These are phyloP conservation scores for Pipistrellus nathusii DNA, from an alignment of 2,797 vertebrate genomes.

Conservation along the genomic window DNA sequence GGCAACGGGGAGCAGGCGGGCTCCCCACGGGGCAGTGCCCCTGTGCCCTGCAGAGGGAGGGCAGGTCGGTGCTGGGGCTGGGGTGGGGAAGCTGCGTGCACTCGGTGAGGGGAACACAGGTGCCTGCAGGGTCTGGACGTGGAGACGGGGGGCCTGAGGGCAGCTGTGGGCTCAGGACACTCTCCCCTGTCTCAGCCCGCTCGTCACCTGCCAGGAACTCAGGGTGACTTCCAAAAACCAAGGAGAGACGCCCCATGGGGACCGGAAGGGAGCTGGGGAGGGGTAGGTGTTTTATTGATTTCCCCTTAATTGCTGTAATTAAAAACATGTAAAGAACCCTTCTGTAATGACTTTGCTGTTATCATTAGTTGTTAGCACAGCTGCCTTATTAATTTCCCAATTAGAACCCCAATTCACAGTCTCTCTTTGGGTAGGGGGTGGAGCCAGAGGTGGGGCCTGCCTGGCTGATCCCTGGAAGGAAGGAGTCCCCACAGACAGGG, in stretches of 20 bases:
- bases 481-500: neutral
- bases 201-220: neutral
- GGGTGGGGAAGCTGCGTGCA: fast-evolving
- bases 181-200: neutral
- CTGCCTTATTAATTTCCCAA: slow-evolving; percentile 90
- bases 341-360: slow-evolving; percentile 89
- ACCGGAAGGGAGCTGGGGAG: slow-evolving; percentile 2
- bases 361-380: slow-evolving; percentile 88
- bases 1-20: fast-evolving
- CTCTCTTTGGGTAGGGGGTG: slow-evolving; percentile 51
- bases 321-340: slow-evolving; percentile 90
- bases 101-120: neutral
- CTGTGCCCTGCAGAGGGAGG: neutral
- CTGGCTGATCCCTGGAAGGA: neutral
- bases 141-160: fast-evolving
- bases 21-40: fast-evolving
- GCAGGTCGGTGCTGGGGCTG: neutral
- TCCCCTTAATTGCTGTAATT: slow-evolving; percentile 90
- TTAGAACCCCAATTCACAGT: slow-evolving; percentile 85
- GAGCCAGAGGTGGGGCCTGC: neutral
- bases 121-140: fast-evolving
- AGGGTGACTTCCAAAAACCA: slow-evolving; percentile 1
- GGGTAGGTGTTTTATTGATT: slow-evolving; percentile 85
- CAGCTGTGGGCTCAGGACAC: neutral
- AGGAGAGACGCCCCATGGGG: neutral